A percentile compares a stretch with the other conserved stretches of the same genome.
phyloP scores from a whole-genome alignment of 2,797 vertebrate genomes.

The Halcyon smyrnensis region DNA sequence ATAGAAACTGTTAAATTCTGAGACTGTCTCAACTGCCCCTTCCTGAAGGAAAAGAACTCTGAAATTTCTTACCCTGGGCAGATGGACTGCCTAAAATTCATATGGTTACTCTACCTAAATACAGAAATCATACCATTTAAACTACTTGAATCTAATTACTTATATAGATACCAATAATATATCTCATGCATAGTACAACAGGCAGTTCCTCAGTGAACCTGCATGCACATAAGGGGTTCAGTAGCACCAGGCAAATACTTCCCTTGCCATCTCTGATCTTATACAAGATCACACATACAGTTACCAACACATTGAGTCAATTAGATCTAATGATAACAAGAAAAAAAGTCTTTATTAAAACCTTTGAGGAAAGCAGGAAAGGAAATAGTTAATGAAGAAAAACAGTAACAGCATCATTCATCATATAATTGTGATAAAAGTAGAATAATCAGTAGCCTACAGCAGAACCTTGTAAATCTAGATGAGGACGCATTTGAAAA shows the following conservation, averaged over 20 bases:
- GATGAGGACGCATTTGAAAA: neutral
- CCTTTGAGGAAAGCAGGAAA: neutral
- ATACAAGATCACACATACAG: neutral
- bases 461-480: neutral
- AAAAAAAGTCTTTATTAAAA: neutral
- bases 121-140: rapidly evolving
- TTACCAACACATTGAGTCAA: rapidly evolving
- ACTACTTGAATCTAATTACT: neutral
- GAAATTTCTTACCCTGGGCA: neutral
- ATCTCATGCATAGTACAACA: rapidly evolving
- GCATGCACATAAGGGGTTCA: neutral
- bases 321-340: neutral
- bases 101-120: neutral
- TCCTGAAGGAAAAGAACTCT: neutral
- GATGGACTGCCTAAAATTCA: neutral
- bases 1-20: neutral
- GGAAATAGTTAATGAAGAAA: neutral
- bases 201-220: neutral
- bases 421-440: neutral
- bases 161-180: neutral
- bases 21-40: neutral
- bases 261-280: neutral
- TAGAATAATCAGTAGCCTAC: rapidly evolving
- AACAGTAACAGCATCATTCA: neutral
- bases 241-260: neutral